These are phyloP conservation scores for Pangasius larnaudii DNA, from an alignment of 2,797 vertebrate species.

Conservation along the genomic window DNA sequence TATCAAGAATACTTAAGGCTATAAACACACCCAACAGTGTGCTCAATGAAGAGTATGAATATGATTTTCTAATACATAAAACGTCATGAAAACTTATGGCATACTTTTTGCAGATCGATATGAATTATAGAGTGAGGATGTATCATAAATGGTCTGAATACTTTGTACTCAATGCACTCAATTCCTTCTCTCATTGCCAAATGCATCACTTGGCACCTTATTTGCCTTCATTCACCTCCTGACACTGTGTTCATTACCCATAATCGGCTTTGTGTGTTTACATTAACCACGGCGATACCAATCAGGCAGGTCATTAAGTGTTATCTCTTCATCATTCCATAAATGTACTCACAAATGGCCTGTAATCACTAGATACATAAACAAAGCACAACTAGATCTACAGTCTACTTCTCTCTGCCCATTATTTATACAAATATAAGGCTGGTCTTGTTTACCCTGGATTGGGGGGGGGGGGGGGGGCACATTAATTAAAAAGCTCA, in stretches of 20 bases:
- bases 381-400: constrained; percentile 59
- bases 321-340: constrained; percentile 69
- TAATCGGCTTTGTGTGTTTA: constrained; percentile 53
- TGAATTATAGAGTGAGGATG: neutral
- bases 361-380: constrained; percentile 67
- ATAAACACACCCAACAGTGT: neutral
- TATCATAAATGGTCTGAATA: neutral
- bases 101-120: neutral
- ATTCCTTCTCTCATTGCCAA: neutral
- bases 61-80: neutral
- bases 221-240: constrained; percentile 37
- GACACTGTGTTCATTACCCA: constrained; percentile 30
- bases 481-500: constrained; percentile 51
- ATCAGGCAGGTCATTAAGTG: constrained; percentile 52
- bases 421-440: constrained; percentile 51
- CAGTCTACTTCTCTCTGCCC: neutral
- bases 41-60: neutral
- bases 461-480: too few relatives aligned
- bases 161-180: neutral
- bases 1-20: neutral
- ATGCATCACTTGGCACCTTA: constrained; percentile 6
- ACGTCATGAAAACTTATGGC: neutral
- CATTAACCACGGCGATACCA: constrained; percentile 47
- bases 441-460: constrained; percentile 44
- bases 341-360: constrained; percentile 61